Evolutionary conservation across 92 coral and sea anemone genomes (phyloP).

Genomic region (Palythoa heliodiscus): DNA sequence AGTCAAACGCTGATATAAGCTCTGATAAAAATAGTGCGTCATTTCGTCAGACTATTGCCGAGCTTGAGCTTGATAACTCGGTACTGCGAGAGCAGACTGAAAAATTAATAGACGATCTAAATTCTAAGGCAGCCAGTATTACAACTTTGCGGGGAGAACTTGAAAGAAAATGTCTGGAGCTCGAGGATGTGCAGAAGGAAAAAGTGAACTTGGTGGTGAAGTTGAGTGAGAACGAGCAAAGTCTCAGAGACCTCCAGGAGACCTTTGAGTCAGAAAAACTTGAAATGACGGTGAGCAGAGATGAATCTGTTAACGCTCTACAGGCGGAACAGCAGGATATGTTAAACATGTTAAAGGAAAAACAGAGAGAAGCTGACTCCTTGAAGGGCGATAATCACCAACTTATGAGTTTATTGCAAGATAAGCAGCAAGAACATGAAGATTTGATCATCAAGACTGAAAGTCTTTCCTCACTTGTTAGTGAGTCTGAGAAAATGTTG

Average conservation of each 20-base stretch:
- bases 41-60: slow-evolving; percentile 58
- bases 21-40: slow-evolving; percentile 42
- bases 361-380: slow-evolving; percentile 62
- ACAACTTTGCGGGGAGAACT: slow-evolving; percentile 58
- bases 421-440: slow-evolving; percentile 61
- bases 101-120: slow-evolving; percentile 63
- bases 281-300: slow-evolving; percentile 66
- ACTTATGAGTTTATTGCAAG: slow-evolving; percentile 69
- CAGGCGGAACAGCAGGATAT: slow-evolving; percentile 74
- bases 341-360: slow-evolving; percentile 72
- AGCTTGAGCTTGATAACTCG: slow-evolving; percentile 74
- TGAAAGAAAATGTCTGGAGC: slow-evolving; percentile 60
- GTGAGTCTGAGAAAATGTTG: slow-evolving; percentile 56
- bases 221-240: slow-evolving; percentile 81
- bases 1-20: slow-evolving; percentile 45
- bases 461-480: slow-evolving; percentile 49
- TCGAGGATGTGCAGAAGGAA: slow-evolving; percentile 57
- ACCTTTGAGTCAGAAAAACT: slow-evolving; percentile 72
- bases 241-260: slow-evolving; percentile 85
- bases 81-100: slow-evolving; percentile 74
- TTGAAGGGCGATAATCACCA: slow-evolving; percentile 61
- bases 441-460: slow-evolving; percentile 56
- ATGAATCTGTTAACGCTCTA: slow-evolving; percentile 65
- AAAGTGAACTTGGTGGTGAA: slow-evolving; percentile 64
- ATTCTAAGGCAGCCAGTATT: slow-evolving; percentile 59